Evolutionary conservation across 1,140 invertebrate genomes (phyloP), one percentile per base, ranked within the genome.

Genomic region (Aphelenchoides avenae): DNA sequence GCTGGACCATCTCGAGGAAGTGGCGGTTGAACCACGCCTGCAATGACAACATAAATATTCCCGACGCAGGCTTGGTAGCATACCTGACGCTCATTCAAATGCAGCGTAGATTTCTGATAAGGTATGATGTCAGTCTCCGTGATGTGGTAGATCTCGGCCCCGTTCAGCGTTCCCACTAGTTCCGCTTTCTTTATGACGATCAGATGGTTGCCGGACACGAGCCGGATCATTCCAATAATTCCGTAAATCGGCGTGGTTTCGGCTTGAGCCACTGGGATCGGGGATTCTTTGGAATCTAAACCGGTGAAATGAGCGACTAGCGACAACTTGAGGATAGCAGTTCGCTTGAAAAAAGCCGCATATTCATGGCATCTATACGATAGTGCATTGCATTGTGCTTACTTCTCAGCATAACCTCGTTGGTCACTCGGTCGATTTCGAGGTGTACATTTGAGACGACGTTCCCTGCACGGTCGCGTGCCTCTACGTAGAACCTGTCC

Each of bases 161-260:
- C 87, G 75, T 87, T 86, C 52, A 96, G 83, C 54, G 86, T 86
- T 11, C 92, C 92, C 40, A 95, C 83, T 76, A 87, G 84, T 68
- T 85, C 81, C 52, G 87, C 85, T 66, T 87, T 85, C 18, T 90
- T 93, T 44, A 92, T 89, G 0, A 96, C 86, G 55, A 97, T 83
- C 18, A 98, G 57, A 41, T 70, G 61, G 50, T 54, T 66, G 77
- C 82, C 82, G 57, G 88, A 86, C 31, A 95, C 80, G 0, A 96
- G 80, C 55, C 84, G 84, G 44, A 95, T 87, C 34, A 86, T 86
- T 13, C 92, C 92, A 18, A 95, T 77, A 43, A 97, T 84, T 2
- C 91, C 92, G 82, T 86, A 90, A 59, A 96, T 88, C 57, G 53
- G 56, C 7, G 75, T 48, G 26, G 53, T 27, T 6, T 66, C 58